Evolutionary conservation across 2,888 invertebrate genomes (phyloP), one percentile per base, ranked within the genome.

Genomic region (Cephus rjabovi): DNA sequence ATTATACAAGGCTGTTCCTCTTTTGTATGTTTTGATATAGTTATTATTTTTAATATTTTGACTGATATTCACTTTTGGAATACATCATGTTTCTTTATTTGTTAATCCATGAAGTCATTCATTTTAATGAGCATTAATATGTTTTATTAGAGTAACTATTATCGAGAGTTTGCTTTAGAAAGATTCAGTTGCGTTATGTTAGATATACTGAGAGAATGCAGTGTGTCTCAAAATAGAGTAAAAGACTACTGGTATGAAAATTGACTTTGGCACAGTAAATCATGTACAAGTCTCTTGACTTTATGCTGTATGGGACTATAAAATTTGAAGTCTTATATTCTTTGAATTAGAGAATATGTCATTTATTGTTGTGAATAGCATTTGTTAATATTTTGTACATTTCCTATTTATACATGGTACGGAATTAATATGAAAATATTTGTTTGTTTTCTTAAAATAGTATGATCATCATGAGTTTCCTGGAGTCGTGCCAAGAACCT

Each of bases 391-490:
- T 23, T 40, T 15, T 40, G 1, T 23, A 40, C 1, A 15, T 40
- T 40, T 40, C 15, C 1, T 40, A 40, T 40, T 40, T 40, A 40
- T 40, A 40, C 40, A 40, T 40, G 40, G 6, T 40, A 6, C 23
- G 0, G 40, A 23, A 2, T 15, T 40, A 40, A 15, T 6, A 23
- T 40, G 23, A 40, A 40, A 40, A 56, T 15, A 56, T 56, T 56
- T 56, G 56, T 56, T 56, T 56, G 23, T 56, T 80, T 84, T 80
- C 79, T 93, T 56, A 56, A 56, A 94, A 88, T 93, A 99, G 98
- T 99, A 99, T 92, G 99, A 99, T 92, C 99, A 99, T 93, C 94
- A 97, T 91, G 97, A 98, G 90, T 99, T 97, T 93, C 98, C 99
- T 87, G 96, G 99, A 80, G 99, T 99, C 80, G 99, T 99, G 79